Evolutionary conservation across 2,113 vertebrate genomes (phyloP), one percentile per base, ranked within the genome.

Genomic region (Genyomyrus donnyi): DNA sequence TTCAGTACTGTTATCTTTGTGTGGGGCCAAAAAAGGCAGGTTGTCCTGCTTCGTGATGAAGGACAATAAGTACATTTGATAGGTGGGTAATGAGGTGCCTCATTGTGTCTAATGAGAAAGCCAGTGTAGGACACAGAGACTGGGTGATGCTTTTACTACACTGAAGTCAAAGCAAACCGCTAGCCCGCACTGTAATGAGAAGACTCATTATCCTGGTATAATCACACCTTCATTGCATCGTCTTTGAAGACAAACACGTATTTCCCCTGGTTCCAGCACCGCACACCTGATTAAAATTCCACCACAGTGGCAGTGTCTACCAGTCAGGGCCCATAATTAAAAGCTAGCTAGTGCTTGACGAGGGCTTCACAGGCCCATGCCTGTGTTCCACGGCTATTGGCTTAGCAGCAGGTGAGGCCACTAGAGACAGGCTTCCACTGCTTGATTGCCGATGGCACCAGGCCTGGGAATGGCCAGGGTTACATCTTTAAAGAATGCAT

Each of bases 181-280:
- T 66, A 62, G 88, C 58, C 88, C 70, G 48, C 88, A 90, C 91
- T 92, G 88, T 94, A 94, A 94, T 94, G 94, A 95, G 93, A 94
- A 88, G 90, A 90, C 94, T 95, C 93, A 94, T 95, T 93, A 94
- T 93, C 88, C 90, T 48, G 89, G 46, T 3, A 50, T 88, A 92
- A 93, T 93, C 90, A 90, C 90, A 85, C 39, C 42, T 84, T 91
- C 91, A 88, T 58, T 66, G 87, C 83, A 35, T 88, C 88, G 91
- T 89, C 91, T 93, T 92, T 92, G 92, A 93, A 92, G 90, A 21
- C 88, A 93, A 89, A 90, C 90, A 77, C 85, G 89, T 87, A 89
- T 50, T 74, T 45, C 91, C 91, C 83, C 46, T 53, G 17, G 85
- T 88, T 31, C 85, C 66, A 11, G 49, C 91, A 89, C 92, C 92